Percentiles rank a stretch among this genome's conserved stretches.
phyloP scores from a whole-genome alignment of 2,113 vertebrate species.

The Aepyceros melampus region DNA sequence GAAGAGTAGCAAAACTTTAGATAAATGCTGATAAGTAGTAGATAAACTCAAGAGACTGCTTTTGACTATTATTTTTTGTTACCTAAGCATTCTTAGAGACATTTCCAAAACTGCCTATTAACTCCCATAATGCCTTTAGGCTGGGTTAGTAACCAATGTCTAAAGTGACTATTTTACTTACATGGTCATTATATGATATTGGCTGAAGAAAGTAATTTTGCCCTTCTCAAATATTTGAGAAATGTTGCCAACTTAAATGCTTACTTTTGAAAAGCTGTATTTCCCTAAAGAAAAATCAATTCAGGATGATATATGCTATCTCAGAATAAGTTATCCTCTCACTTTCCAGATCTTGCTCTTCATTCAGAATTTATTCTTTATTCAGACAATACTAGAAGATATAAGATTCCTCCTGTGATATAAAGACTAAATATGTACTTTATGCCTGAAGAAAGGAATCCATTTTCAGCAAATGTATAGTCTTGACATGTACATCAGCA shows the following conservation, averaged over 20 bases:
- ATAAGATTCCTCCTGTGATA: background rate
- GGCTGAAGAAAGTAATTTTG: constrained; percentile 23
- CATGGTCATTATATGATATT: background rate
- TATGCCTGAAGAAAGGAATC: background rate
- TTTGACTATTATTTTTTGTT: background rate
- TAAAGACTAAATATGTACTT: background rate
- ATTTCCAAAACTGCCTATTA: background rate
- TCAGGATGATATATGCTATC: background rate
- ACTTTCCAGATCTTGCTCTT: background rate
- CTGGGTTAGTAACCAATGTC: background rate
- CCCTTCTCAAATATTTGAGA: background rate
- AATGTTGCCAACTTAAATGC: background rate
- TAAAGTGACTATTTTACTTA: background rate
- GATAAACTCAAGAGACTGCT: background rate
- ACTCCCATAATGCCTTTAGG: background rate
- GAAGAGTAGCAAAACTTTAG: background rate
- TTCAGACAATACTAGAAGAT: background rate
- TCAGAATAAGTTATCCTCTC: background rate
- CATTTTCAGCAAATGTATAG: background rate
- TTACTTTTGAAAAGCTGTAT: background rate
- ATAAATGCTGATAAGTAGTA: background rate
- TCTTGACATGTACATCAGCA: background rate
- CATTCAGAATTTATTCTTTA: background rate
- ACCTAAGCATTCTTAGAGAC: background rate
- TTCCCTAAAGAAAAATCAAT: background rate